A percentile compares a stretch with the other conserved stretches of the same genome.
Evolutionary conservation across 2,797 vertebrate species (phyloP).

Genomic region (Smutsia gigantea): DNA sequence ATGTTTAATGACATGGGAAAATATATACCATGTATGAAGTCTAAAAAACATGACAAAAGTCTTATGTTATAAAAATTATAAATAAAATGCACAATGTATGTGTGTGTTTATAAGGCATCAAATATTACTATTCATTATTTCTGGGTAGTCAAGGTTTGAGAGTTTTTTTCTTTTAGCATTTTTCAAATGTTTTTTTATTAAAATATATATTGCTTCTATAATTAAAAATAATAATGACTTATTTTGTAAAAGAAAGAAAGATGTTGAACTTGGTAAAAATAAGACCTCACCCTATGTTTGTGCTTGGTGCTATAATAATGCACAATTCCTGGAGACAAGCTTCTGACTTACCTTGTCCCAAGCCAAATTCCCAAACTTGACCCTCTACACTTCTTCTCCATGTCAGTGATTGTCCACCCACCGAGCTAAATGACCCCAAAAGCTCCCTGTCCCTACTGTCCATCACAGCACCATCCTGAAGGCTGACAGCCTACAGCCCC

Average conservation of each 20-base stretch:
- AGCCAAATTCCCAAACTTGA: background rate
- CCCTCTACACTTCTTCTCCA: accelerated
- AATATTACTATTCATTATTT: background rate
- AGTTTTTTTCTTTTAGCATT: background rate
- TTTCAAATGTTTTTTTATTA: background rate
- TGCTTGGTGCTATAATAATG: background rate
- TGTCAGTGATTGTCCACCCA: background rate
- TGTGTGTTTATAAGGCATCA: background rate
- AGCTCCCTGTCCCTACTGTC: accelerated
- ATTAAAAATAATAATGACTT: background rate
- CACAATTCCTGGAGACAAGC: background rate
- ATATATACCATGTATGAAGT: background rate
- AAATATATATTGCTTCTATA: background rate
- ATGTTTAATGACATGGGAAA: background rate
- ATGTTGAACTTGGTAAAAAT: background rate
- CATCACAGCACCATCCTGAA: background rate
- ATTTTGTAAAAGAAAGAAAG: background rate
- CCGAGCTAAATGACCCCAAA: background rate
- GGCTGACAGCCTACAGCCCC: background rate
- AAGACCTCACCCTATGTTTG: background rate
- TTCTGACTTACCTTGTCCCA: background rate
- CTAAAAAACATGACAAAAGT: background rate
- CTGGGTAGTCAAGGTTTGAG: background rate
- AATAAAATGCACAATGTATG: no score
- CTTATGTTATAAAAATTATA: background rate